Evolutionary conservation across 2,113 vertebrate genomes (phyloP).

Genomic region (Cairina moschata): DNA sequence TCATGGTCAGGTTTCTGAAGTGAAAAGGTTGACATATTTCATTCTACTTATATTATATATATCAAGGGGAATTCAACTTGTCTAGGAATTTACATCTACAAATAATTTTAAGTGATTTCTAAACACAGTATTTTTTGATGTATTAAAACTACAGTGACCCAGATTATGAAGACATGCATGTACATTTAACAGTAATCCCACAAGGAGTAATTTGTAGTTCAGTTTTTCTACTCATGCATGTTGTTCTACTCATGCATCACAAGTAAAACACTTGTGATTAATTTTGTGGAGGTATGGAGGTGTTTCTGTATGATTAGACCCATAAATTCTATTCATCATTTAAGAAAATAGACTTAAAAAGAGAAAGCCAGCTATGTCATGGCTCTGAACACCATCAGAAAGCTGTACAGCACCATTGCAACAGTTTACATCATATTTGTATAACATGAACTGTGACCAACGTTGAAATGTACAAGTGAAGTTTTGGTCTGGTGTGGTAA

Average conservation of each 20-base stretch:
- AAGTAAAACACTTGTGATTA: not conserved
- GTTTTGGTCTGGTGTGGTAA: not conserved
- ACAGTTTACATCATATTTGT: not conserved
- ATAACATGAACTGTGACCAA: not conserved
- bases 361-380: not conserved
- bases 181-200: not conserved
- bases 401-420: not conserved
- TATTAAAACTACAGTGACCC: not conserved
- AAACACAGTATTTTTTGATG: not conserved
- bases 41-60: not conserved
- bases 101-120: not conserved
- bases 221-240: not conserved
- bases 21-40: not conserved
- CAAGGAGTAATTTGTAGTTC: not conserved
- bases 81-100: not conserved
- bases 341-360: not conserved
- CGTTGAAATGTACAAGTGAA: not conserved
- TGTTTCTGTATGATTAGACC: not conserved
- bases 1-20: not conserved
- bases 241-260: not conserved
- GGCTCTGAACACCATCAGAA: not conserved
- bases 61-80: not conserved
- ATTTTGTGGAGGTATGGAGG: not conserved
- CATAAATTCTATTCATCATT: not conserved
- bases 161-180: not conserved